Base-by-base conservation (phyloP, 1,140 invertebrate genomes). In the Halesus radiatus region DNA sequence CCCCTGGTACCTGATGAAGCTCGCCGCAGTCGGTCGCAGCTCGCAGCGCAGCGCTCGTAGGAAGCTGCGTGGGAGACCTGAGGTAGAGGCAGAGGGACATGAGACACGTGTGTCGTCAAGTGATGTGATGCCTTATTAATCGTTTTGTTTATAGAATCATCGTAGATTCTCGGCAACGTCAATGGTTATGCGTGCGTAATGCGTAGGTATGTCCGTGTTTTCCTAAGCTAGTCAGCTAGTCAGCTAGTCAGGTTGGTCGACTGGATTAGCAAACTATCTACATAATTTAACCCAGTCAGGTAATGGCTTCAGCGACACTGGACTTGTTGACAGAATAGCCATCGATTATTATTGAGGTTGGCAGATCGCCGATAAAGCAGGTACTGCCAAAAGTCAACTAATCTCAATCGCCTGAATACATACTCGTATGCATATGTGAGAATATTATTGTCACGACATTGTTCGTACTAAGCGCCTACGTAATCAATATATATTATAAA, bases 101-200 rank as follows among this genome's bases (percentile, higher is more conserved):
- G 16, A 13, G 29, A 68, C 32, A 70, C 66, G 66, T 70, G 66
- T 70, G 20, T 18, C 32, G 66, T 20, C n/a, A 45, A 45, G 37
- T 45, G 10, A 52, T 45, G 18, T 18, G n/a, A 50, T 50, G 66
- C 66, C 66, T 50, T 70, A 52, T 70, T 70, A 70, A 70, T 70
- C 22, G 66, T 22, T 20, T 70, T 70, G 66, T 70, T 70, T 70
- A 45, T 70, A 15, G 6, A 52, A 70, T 45, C 37, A 20, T 52
- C 29, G 29, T 15, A n/a, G 62, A 60, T 8, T 22, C 58, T 3
- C 4, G 23, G 3, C 15, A 66, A 66, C 13, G 29, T 4, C 29
- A 45, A 45, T 13, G 7, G 8, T 13, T 13, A 10, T 45, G 37
- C 37, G 37, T 45, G 37, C 37, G 37, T 45, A 45, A 13, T 60